Evolutionary conservation across 2,797 vertebrate species (phyloP).

Genomic region (Propithecus perrieri): DNA sequence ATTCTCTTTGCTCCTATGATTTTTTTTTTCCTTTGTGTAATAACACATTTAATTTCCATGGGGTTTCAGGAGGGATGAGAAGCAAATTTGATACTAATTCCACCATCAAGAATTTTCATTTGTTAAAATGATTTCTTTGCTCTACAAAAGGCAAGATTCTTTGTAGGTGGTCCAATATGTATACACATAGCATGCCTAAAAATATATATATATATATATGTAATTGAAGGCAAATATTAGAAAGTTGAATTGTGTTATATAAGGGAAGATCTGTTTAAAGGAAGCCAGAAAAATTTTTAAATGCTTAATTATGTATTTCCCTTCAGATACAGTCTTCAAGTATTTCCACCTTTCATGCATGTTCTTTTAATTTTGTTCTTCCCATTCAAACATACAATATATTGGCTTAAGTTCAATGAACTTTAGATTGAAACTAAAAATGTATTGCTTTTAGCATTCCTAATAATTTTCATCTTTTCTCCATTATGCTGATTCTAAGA

Average conservation of each 20-base stretch:
- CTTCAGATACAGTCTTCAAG: conserved; percentile 37
- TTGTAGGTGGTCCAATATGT: background rate
- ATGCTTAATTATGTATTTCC: conserved; percentile 35
- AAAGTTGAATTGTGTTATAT: background rate
- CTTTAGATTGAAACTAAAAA: conserved; percentile 32
- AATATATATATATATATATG: background rate
- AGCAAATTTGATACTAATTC: background rate
- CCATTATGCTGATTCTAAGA: conserved; percentile 41
- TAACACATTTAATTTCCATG: background rate
- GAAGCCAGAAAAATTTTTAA: conserved; percentile 25
- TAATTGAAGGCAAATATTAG: background rate
- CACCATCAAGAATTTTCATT: background rate
- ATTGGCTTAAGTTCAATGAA: conserved; percentile 51
- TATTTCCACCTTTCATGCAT: conserved; percentile 51
- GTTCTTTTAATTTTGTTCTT: conserved; percentile 47
- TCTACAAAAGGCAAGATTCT: conserved; percentile 12
- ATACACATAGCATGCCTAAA: background rate
- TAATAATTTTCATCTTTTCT: conserved; percentile 18
- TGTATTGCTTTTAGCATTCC: conserved; percentile 44
- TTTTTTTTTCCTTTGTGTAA: background rate
- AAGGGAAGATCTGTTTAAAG: background rate
- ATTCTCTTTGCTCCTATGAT: background rate
- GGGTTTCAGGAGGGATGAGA: background rate
- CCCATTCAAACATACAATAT: background rate
- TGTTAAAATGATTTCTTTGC: conserved; percentile 36